Conservation (phyloP, 2,113 vertebrate species). For the Anarrhichthys ocellatus region DNA sequence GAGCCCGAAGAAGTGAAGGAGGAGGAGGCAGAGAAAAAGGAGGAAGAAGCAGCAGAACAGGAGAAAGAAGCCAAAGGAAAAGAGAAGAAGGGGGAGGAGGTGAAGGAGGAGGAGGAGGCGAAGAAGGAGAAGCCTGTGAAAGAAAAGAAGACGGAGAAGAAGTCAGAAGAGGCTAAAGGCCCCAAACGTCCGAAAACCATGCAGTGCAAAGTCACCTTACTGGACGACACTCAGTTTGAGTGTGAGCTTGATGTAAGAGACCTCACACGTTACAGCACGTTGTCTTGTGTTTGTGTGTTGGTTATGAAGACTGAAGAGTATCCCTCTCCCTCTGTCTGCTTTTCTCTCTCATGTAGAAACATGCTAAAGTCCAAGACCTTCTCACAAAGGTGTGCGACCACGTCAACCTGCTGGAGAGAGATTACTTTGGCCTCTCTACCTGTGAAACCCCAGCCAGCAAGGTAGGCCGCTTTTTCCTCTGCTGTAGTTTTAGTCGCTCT, state of each 20-base stretch:
- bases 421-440: slow-evolving; percentile 92
- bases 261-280: not conserved
- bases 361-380: slow-evolving; percentile 94
- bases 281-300: not conserved
- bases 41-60: slow-evolving; percentile 13
- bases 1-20: slow-evolving; percentile 81
- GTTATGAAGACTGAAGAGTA: not conserved
- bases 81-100: slow-evolving; percentile 11
- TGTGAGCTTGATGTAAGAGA: slow-evolving; percentile 92
- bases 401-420: slow-evolving; percentile 95
- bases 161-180: slow-evolving; percentile 83
- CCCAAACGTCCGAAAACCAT: slow-evolving; percentile 90
- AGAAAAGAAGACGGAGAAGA: slow-evolving; percentile 71
- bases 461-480: slow-evolving; percentile 76
- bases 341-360: slow-evolving; percentile 86
- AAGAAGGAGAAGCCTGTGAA: slow-evolving; percentile 78
- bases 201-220: slow-evolving; percentile 91
- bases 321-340: not conserved
- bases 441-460: slow-evolving; percentile 88
- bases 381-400: slow-evolving; percentile 93
- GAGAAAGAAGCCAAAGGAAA: slow-evolving; percentile 14
- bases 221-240: slow-evolving; percentile 92
- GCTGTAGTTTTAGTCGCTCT: not conserved
- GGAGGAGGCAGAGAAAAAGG: slow-evolving; percentile 63
- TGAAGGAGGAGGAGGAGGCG: slow-evolving; percentile 51